Conservation (phyloP, 2,888 invertebrate species). For the Himalopsyche tibetana region DNA sequence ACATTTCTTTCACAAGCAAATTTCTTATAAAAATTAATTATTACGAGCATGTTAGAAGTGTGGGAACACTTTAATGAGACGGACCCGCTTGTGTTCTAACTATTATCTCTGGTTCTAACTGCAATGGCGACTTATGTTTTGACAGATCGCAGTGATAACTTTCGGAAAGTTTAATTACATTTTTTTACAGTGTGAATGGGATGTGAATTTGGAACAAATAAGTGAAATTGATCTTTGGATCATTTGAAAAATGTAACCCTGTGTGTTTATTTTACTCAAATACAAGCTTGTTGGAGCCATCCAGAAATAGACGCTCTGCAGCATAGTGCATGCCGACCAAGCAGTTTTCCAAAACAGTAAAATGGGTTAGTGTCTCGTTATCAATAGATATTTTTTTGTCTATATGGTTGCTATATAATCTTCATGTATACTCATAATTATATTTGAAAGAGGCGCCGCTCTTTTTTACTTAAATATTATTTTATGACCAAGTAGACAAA, state of each 20-base stretch:
- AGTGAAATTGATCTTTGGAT: background rate
- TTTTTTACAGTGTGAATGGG: conserved; percentile 34
- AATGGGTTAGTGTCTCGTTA: background rate
- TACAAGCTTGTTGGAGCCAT: background rate
- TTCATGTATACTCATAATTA: background rate
- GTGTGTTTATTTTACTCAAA: conserved; percentile 13
- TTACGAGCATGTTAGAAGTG: background rate
- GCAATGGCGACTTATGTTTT: conserved; percentile 17
- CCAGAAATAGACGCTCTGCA: conserved; percentile 31
- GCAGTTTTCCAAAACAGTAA: conserved; percentile 10
- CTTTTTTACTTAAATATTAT: background rate
- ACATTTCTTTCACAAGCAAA: too few relatives aligned
- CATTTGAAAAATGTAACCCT: conserved; percentile 10
- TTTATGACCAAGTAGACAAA: background rate
- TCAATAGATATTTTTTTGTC: background rate
- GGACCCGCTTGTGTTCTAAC: background rate
- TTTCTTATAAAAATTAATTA: too few relatives aligned
- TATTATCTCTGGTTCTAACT: too few relatives aligned
- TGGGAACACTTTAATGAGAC: background rate
- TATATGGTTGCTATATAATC: background rate
- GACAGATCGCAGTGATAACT: conserved; percentile 5
- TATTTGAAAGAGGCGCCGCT: background rate
- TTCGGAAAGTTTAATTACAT: conserved; percentile 17
- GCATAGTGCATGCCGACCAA: conserved; percentile 13
- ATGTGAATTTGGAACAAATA: background rate